These are phyloP conservation scores for Macrosteles quadrilineatus DNA, from an alignment of 1,140 invertebrate species.

Conservation along the genomic window DNA sequence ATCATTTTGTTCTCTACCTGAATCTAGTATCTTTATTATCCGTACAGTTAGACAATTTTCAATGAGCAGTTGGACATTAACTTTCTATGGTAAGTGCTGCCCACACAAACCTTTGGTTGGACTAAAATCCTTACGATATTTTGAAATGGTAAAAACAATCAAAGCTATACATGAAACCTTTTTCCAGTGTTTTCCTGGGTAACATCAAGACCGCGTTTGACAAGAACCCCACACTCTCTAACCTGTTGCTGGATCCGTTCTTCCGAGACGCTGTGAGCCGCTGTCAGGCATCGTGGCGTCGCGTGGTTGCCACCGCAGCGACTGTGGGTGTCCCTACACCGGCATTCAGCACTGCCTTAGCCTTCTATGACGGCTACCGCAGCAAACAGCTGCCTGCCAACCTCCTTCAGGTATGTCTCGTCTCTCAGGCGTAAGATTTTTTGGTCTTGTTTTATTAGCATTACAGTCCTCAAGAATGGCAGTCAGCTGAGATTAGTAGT, in stretches of 20 bases:
- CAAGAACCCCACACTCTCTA: constrained; percentile 84
- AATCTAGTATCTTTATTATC: too few relatives aligned
- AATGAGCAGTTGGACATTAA: too few relatives aligned
- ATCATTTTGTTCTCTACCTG: too few relatives aligned
- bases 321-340: constrained; percentile 88
- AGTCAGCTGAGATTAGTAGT: too few relatives aligned
- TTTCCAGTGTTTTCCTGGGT: constrained; percentile 83
- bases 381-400: constrained; percentile 83
- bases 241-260: constrained; percentile 94
- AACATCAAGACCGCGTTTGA: constrained; percentile 97
- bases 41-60: too few relatives aligned
- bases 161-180: too few relatives aligned
- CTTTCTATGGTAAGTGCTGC: too few relatives aligned
- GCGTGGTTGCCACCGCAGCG: constrained; percentile 57
- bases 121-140: too few relatives aligned
- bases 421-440: constrained; percentile 7
- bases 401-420: constrained; percentile 78
- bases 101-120: too few relatives aligned
- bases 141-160: too few relatives aligned
- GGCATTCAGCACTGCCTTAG: constrained; percentile 87
- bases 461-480: too few relatives aligned
- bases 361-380: constrained; percentile 97
- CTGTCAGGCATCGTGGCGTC: constrained; percentile 73
- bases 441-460: too few relatives aligned
- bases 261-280: constrained; percentile 83